These are phyloP conservation scores for Nematolebias whitei DNA, from an alignment of 2,113 vertebrate species.

Conservation along the genomic window DNA sequence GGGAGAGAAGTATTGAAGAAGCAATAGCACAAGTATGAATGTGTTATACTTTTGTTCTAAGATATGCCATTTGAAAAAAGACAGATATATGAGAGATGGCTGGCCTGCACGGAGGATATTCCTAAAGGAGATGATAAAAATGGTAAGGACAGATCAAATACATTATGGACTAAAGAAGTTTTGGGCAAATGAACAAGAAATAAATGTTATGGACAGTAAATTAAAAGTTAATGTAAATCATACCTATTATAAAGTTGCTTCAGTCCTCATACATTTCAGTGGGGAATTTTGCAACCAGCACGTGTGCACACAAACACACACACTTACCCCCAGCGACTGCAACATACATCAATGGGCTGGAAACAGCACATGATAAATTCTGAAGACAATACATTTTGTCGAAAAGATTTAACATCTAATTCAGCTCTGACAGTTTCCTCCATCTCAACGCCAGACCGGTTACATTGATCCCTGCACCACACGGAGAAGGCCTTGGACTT, in stretches of 20 bases:
- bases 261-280: constrained; percentile 76
- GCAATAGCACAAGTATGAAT: constrained; percentile 43
- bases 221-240: constrained; percentile 23
- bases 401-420: constrained; percentile 88
- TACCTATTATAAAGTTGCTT: constrained; percentile 61
- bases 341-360: constrained; percentile 79
- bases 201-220: constrained; percentile 12
- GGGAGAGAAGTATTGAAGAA: constrained; percentile 49
- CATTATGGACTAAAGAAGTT: constrained; percentile 11
- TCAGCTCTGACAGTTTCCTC: constrained; percentile 80
- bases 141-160: constrained; percentile 9
- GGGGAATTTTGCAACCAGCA: constrained; percentile 44
- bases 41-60: constrained; percentile 55
- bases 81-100: constrained; percentile 56
- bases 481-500: constrained; percentile 76
- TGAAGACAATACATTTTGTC: constrained; percentile 84
- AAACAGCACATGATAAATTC: constrained; percentile 84
- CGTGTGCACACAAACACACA: constrained; percentile 38
- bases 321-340: constrained; percentile 37
- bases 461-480: constrained; percentile 74
- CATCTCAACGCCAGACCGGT: constrained; percentile 67
- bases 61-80: constrained; percentile 57
- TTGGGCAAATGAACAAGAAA: constrained; percentile 3
- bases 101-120: constrained; percentile 24
- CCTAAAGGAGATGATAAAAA: constrained; percentile 29